phyloP scores from a whole-genome alignment of 1,140 invertebrate species.

The Bombus waltoni region DNA sequence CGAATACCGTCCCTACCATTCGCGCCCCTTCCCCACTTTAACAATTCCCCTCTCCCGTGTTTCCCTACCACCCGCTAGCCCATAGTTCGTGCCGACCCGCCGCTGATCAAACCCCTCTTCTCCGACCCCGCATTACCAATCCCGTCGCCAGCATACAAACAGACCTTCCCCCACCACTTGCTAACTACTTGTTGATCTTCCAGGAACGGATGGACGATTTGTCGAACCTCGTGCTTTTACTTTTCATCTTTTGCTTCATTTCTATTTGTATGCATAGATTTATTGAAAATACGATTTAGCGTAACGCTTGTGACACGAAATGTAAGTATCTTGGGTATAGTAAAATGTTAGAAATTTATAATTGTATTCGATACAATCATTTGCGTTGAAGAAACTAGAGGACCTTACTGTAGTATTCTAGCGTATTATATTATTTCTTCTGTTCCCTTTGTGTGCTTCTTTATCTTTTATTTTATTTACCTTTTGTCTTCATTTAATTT shows the following conservation, averaged over 20 bases:
- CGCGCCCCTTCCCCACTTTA: background rate
- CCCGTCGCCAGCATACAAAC: conserved; percentile 61
- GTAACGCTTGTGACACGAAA: no score
- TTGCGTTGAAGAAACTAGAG: conserved; percentile 14
- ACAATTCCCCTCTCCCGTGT: background rate
- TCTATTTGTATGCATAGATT: background rate
- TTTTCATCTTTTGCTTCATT: background rate
- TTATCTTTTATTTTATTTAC: no score
- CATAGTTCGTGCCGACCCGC: background rate
- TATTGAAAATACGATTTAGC: background rate
- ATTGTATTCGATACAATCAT: background rate
- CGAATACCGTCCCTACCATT: conserved; percentile 20
- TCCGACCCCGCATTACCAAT: conserved; percentile 41
- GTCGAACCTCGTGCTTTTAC: background rate
- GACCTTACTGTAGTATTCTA: no score
- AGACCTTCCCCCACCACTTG: conserved; percentile 54
- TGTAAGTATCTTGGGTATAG: no score
- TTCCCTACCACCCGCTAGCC: background rate
- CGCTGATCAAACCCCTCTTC: background rate
- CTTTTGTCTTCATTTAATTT: background rate
- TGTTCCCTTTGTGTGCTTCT: no score
- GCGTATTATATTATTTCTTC: no score
- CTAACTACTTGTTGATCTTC: conserved; percentile 72
- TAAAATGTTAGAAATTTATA: no score
- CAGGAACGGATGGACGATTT: conserved; percentile 49